phyloP scores from a whole-genome alignment of 2,888 invertebrate species.

The Hirtodrosophila confusa region DNA sequence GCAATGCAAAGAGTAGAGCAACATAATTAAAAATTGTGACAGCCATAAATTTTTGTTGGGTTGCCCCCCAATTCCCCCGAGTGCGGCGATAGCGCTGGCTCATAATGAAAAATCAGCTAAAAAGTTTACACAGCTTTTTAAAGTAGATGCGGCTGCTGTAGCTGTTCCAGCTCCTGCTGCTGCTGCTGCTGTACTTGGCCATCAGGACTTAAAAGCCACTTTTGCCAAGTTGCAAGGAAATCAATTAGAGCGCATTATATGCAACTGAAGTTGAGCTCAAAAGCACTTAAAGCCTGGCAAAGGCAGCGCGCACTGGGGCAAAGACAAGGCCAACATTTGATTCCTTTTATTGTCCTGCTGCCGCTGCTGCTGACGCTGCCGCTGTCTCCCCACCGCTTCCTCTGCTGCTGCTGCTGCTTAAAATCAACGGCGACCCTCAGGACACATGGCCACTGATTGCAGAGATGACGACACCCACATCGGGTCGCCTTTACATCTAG shows the following conservation, averaged over 20 bases:
- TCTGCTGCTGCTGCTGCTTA: constrained; percentile 21
- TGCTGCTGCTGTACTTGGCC: neutral
- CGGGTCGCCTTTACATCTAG: constrained; percentile 14
- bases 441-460: constrained; percentile 44
- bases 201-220: constrained; percentile 29
- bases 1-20: constrained; percentile 62
- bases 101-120: constrained; percentile 29
- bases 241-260: constrained; percentile 69
- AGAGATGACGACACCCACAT: constrained; percentile 45
- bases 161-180: neutral
- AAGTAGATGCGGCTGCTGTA: constrained; percentile 10
- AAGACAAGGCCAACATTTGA: constrained; percentile 47
- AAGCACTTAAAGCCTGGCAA: constrained; percentile 44
- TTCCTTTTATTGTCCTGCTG: constrained; percentile 45
- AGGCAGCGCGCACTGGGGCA: neutral
- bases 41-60: constrained; percentile 64
- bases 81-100: constrained; percentile 26
- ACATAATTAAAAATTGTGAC: constrained; percentile 78
- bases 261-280: constrained; percentile 50
- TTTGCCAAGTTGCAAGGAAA: constrained; percentile 45
- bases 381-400: no score
- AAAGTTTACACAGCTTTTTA: constrained; percentile 16
- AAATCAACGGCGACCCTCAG: constrained; percentile 16
- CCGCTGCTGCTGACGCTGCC: constrained; percentile 12
- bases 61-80: constrained; percentile 17